Base-by-base conservation (phyloP, 2,113 vertebrate genomes). In the Prionailurus viverrinus region DNA sequence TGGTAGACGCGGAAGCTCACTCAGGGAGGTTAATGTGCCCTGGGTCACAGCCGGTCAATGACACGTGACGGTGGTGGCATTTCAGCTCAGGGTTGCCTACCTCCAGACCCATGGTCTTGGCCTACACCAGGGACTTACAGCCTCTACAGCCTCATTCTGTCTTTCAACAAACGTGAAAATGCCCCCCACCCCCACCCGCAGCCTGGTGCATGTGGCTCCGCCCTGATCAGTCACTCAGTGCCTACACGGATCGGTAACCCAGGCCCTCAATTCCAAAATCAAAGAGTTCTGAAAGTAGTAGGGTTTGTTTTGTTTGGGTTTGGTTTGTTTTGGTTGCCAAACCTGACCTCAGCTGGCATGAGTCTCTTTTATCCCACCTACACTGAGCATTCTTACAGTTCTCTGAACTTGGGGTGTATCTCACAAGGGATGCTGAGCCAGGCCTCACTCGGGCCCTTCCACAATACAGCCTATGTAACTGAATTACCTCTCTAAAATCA, bases 351-450 rank as follows among this genome's bases (percentile, higher is more conserved):
- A 36, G 7, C 23, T 7, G 51, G 19, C 27, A 23, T 0, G n/a
- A 58, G 53, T 4, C n/a, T 39, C 33, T 76, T 80, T 9, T 45
- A 29, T 8, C 41, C 69, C 58, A 39, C 36, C 27, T 16, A 13
- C 39, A 12, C 41, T 0, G 19, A n/a, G 3, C 0, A 0, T 55
- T 29, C 48, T n/a, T 14, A 0, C 0, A 0, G n/a, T n/a, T 41
- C 71, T 84, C 76, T 66, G 66, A 41, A 71, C 41, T 9, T 0
- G 7, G 61, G 51, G 6, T 5, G 9, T 27, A 0, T 93, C 27
- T 31, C 68, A 7, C 14, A 39, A 41, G 18, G 29, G 33, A 8
- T 9, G 45, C 36, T 25, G 25, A 29, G 25, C 76, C 71, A 5
- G 7, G 19, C 36, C 51, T 23, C 3, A 1, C 29, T 2, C 13